Conservation (phyloP, 2,888 invertebrate genomes). For the Vanessa cardui region DNA sequence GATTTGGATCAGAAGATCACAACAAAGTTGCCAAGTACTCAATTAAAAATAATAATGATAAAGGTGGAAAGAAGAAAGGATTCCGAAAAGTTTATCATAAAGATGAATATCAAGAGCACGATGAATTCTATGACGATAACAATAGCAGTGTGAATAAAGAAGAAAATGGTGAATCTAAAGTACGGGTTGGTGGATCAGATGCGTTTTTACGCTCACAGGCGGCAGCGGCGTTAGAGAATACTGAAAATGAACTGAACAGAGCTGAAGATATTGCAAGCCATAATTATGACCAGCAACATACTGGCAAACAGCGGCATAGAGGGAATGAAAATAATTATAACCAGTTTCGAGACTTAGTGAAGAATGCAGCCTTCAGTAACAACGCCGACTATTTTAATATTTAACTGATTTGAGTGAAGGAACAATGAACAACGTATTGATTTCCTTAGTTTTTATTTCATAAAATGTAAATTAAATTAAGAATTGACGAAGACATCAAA, state of each 20-base stretch:
- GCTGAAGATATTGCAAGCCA: conserved; percentile 47
- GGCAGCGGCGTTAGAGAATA: conserved; percentile 50
- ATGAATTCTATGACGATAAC: conserved; percentile 69
- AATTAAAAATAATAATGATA: conserved; percentile 56
- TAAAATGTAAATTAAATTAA: too few species aligned
- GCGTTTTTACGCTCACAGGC: conserved; percentile 57
- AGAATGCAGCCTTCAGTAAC: conserved; percentile 53
- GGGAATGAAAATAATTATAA: conserved; percentile 50
- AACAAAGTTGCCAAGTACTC: conserved; percentile 55
- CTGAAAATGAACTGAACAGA: conserved; percentile 47
- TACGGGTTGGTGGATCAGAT: conserved; percentile 57
- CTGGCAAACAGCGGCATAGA: conserved; percentile 46
- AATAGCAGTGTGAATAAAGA: conserved; percentile 53
- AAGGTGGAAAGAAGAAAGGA: conserved; percentile 65
- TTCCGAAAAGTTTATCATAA: conserved; percentile 71
- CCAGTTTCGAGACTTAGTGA: conserved; percentile 58
- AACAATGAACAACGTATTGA: too few species aligned
- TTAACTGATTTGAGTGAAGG: conserved; percentile 12
- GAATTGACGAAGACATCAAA: too few species aligned
- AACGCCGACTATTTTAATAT: conserved; percentile 53
- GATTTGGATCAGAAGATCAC: conserved; percentile 61
- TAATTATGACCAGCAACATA: conserved; percentile 49
- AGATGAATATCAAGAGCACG: conserved; percentile 72
- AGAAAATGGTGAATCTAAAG: conserved; percentile 55
- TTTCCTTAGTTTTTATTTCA: too few species aligned